Base-by-base conservation (phyloP, 2,113 vertebrate species). In the Callipepla squamata region DNA sequence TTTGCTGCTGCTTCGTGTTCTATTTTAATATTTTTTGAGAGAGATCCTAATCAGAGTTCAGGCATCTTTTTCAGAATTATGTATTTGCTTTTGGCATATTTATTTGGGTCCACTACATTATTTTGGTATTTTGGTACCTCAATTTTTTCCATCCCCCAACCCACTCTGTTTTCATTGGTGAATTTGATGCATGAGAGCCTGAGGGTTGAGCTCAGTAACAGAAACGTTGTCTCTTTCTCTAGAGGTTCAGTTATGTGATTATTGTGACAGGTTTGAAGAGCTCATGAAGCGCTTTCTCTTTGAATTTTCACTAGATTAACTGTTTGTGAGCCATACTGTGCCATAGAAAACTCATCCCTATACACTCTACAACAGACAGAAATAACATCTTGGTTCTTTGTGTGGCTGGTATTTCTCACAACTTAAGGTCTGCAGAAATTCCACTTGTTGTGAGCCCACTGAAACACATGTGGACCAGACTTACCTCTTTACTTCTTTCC, bases 161-260 rank as follows among this genome's bases (percentile, higher is more conserved):
- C 28, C 19, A 63, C 55, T 90, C 95, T 95, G 70, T 89, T 94
- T 95, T 91, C 7, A 0, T 92, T 91, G 93, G 62, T 83, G 85
- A 93, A 74, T 94, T 93, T 94, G 90, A 88, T 87, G 87, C 82
- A 28, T 53, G 55, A 85, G 68, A 94, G 93, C 93, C 96, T 91
- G 90, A 95, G 94, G 96, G 82, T 93, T 95, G 85, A 91, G 87
- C 88, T 95, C 84, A 77, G 90, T 95, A 95, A 91, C 90, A 80
- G 88, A 96, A 95, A 95, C 92, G 67, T 83, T 95, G 96, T 94
- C 93, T 95, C 90, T 96, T 95, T 96, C 92, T 95, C 92, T 94
- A 90, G 90, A 93, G 90, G 82, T 94, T 95, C 10, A 3, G 62
- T 95, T 95, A 88, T 92, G 72, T 95, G 93, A 96, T 95, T 96